phyloP scores from a whole-genome alignment of 2,888 invertebrate species.

The Aromia moschata region DNA sequence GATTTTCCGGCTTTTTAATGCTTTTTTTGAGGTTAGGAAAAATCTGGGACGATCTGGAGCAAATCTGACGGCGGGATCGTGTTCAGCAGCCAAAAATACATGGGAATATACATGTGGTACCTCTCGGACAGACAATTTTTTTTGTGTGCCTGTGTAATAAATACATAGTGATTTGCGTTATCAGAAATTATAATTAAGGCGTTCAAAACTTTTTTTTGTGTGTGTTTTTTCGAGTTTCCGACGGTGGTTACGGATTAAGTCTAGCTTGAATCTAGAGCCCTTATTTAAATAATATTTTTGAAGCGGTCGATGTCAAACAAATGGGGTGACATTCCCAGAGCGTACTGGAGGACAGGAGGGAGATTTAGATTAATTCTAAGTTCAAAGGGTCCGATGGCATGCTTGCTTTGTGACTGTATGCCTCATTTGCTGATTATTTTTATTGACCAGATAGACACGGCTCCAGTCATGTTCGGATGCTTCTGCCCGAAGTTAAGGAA shows the following conservation, averaged over 20 bases:
- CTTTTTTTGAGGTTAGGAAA: too few relatives aligned
- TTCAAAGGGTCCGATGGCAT: slow-evolving; percentile 58
- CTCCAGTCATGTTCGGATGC: slow-evolving; percentile 32
- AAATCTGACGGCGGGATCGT: too few relatives aligned
- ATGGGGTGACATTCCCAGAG: slow-evolving; percentile 47
- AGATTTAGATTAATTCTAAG: slow-evolving; percentile 56
- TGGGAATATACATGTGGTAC: too few relatives aligned
- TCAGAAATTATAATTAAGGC: too few relatives aligned
- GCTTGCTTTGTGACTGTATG: slow-evolving; percentile 57
- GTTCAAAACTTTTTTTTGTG: too few relatives aligned
- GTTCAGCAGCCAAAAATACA: too few relatives aligned
- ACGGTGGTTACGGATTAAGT: neutral
- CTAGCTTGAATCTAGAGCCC: slow-evolving; percentile 31
- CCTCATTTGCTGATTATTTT: slow-evolving; percentile 59
- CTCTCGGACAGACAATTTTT: too few relatives aligned
- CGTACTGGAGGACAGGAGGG: slow-evolving; percentile 40
- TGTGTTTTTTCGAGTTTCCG: too few relatives aligned
- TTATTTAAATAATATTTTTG: slow-evolving; percentile 40
- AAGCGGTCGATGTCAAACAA: slow-evolving; percentile 43
- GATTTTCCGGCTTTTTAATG: too few relatives aligned
- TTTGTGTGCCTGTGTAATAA: too few relatives aligned
- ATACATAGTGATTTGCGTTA: too few relatives aligned
- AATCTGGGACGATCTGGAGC: too few relatives aligned
- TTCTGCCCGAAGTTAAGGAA: slow-evolving; percentile 31
- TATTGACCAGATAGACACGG: slow-evolving; percentile 52